Percentiles rank a stretch among this genome's conserved stretches.
Evolutionary conservation across 1,140 invertebrate species (phyloP).

Genomic region (Pristionchus pacificus): DNA sequence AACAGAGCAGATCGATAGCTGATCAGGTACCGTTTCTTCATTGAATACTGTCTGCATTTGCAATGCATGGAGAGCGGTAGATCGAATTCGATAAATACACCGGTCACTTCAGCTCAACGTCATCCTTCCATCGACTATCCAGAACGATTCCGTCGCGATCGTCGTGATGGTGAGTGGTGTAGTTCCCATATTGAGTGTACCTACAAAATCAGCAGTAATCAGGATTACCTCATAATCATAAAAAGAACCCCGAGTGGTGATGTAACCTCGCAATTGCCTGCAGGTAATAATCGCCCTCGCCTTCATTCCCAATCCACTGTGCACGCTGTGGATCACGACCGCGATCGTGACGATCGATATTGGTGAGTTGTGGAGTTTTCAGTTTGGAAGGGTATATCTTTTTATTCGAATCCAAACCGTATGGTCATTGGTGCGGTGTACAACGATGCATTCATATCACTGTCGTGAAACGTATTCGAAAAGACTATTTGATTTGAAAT

Average conservation of each 20-base stretch:
- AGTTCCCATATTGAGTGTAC: background rate
- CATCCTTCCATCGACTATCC: slow-evolving; percentile 83
- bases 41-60: too few relatives aligned
- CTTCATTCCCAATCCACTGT: slow-evolving; percentile 88
- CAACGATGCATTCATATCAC: too few relatives aligned
- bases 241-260: slow-evolving; percentile 64
- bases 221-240: slow-evolving; percentile 57
- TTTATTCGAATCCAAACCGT: too few relatives aligned
- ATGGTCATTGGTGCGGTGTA: too few relatives aligned
- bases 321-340: slow-evolving; percentile 87
- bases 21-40: slow-evolving; percentile 93
- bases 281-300: slow-evolving; percentile 76
- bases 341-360: slow-evolving; percentile 90
- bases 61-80: too few relatives aligned
- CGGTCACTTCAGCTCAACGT: slow-evolving; percentile 80
- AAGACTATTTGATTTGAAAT: too few relatives aligned
- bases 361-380: too few relatives aligned
- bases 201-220: background rate
- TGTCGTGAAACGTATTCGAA: too few relatives aligned
- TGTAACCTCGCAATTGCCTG: slow-evolving; percentile 74
- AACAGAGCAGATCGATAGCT: slow-evolving; percentile 90
- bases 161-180: slow-evolving; percentile 74
- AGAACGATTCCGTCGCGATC: slow-evolving; percentile 81
- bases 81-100: too few relatives aligned
- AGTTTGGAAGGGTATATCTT: too few relatives aligned